These are phyloP conservation scores for Platycnemis pennipes DNA, from an alignment of 2,888 invertebrate genomes.

Conservation along the genomic window DNA sequence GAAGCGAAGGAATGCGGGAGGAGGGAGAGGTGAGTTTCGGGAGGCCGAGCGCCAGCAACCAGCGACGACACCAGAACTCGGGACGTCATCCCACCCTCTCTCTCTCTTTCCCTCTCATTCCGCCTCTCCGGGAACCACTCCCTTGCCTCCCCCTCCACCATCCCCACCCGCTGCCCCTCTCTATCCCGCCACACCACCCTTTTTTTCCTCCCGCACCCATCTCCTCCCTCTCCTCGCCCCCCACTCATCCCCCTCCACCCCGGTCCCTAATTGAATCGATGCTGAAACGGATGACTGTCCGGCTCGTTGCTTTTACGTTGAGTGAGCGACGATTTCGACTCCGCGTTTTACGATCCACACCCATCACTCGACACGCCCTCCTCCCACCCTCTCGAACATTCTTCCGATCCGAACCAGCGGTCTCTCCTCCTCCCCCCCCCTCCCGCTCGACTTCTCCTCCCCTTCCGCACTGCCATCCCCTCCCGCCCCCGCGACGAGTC, in stretches of 20 bases:
- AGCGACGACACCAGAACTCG: not conserved
- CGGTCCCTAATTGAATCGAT: slow-evolving; percentile 57
- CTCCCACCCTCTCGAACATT: not conserved
- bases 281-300: slow-evolving; percentile 54
- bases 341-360: slow-evolving; percentile 57
- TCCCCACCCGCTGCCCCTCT: not conserved
- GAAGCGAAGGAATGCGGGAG: not conserved
- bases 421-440: not conserved
- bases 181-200: not conserved
- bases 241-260: not conserved
- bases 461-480: not conserved
- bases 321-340: slow-evolving; percentile 61
- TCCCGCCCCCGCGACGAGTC: not conserved
- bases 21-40: not conserved
- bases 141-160: not conserved
- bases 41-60: not conserved
- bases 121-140: not conserved
- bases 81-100: not conserved
- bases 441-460: not conserved
- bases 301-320: slow-evolving; percentile 51
- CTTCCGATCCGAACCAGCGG: not conserved
- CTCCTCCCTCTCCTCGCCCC: not conserved
- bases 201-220: not conserved
- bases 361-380: slow-evolving; percentile 24
- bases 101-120: not conserved